Percentiles rank a stretch among this genome's conserved stretches.
phyloP scores from a whole-genome alignment of 2,888 invertebrate species.

The Drosophila incognita region DNA sequence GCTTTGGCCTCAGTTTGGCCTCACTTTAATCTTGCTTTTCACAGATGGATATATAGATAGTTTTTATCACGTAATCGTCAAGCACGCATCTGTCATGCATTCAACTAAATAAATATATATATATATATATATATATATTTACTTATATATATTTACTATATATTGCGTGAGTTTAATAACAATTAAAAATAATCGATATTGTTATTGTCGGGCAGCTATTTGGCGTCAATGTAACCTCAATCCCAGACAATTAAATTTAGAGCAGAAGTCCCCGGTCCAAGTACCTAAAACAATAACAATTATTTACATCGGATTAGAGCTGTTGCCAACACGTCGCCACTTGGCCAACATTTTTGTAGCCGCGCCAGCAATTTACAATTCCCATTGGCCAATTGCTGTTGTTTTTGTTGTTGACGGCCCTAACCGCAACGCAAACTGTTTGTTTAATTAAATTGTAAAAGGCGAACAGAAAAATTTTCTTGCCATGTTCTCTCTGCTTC shows the following conservation, averaged over 20 bases:
- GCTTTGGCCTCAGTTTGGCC: slow-evolving; percentile 6
- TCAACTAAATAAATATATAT: not conserved
- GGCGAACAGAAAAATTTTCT: slow-evolving; percentile 27
- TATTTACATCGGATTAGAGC: slow-evolving; percentile 77
- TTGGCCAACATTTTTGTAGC: slow-evolving; percentile 64
- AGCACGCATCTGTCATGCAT: not conserved
- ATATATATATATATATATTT: not conserved
- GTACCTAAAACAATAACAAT: slow-evolving; percentile 75
- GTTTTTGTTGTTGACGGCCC: slow-evolving; percentile 15
- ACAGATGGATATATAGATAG: not conserved
- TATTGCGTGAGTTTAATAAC: slow-evolving; percentile 41
- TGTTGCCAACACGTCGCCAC: slow-evolving; percentile 76
- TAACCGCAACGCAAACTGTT: slow-evolving; percentile 70
- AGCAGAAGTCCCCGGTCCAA: slow-evolving; percentile 24
- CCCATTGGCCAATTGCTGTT: slow-evolving; percentile 58
- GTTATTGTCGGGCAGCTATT: slow-evolving; percentile 8
- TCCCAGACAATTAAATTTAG: slow-evolving; percentile 60
- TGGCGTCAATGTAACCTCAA: slow-evolving; percentile 24
- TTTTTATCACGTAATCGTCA: not conserved
- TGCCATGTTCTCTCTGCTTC: slow-evolving; percentile 1
- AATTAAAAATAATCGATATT: slow-evolving; percentile 69
- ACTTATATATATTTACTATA: not conserved
- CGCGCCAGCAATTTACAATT: slow-evolving; percentile 70
- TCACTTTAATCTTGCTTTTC: slow-evolving; percentile 15
- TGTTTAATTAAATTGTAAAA: slow-evolving; percentile 77